These are phyloP conservation scores for Aromia moschata DNA, from an alignment of 2,888 invertebrate genomes.

Conservation along the genomic window DNA sequence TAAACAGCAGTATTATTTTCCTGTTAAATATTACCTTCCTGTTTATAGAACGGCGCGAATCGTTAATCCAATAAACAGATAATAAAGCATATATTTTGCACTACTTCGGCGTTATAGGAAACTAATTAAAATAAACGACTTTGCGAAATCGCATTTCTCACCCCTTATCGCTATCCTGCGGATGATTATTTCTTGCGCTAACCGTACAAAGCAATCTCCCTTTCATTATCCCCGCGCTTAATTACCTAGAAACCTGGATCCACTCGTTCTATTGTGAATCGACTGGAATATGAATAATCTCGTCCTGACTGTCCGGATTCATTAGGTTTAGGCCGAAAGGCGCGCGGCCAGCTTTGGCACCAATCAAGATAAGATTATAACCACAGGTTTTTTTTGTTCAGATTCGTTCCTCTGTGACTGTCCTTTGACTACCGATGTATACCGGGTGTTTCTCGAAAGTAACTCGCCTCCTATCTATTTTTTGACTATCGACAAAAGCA, in stretches of 20 bases:
- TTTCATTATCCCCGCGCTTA: conserved; percentile 1
- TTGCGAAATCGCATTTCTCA: conserved; percentile 1
- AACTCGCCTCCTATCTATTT: too few relatives aligned
- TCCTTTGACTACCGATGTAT: too few relatives aligned
- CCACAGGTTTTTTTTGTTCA: not conserved
- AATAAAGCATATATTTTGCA: not conserved
- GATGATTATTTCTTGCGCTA: not conserved
- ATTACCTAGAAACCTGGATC: conserved; percentile 1
- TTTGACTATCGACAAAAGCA: too few relatives aligned
- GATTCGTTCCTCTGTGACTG: not conserved
- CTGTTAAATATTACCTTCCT: too few relatives aligned
- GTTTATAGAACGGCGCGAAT: not conserved
- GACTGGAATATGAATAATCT: conserved; percentile 9
- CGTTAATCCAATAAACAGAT: not conserved
- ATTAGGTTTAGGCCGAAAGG: not conserved
- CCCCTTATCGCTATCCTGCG: not conserved
- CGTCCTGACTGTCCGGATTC: not conserved
- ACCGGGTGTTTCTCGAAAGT: too few relatives aligned
- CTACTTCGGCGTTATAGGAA: not conserved
- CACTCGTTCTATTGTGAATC: conserved; percentile 2
- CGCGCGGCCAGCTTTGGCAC: not conserved
- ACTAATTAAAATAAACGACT: not conserved
- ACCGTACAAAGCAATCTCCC: not conserved
- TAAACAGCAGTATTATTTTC: too few relatives aligned
- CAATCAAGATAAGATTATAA: not conserved